phyloP scores from a whole-genome alignment of 2,888 invertebrate species.

The Glyphotaelius pellucidus region DNA sequence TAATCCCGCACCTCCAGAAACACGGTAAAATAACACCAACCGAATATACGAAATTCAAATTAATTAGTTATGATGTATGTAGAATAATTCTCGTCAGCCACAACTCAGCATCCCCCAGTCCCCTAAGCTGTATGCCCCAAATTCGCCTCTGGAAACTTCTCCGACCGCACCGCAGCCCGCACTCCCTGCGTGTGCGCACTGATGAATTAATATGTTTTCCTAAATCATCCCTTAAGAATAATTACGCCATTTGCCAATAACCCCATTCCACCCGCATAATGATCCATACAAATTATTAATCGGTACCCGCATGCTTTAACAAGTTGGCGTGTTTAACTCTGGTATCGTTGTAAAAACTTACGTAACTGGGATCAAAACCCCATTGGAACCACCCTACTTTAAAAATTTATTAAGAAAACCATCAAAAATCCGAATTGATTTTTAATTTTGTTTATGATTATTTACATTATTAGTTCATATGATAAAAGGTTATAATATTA shows the following conservation, averaged over 20 bases:
- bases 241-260: not conserved
- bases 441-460: too few relatives aligned
- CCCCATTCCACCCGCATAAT: not conserved
- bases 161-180: not conserved
- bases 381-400: too few relatives aligned
- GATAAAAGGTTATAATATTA: too few relatives aligned
- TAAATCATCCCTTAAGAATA: slow-evolving; percentile 17
- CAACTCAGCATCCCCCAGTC: not conserved
- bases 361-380: too few relatives aligned
- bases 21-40: too few relatives aligned
- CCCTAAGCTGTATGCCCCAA: not conserved
- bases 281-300: not conserved
- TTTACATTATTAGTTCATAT: too few relatives aligned
- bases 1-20: too few relatives aligned
- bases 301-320: not conserved
- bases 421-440: too few relatives aligned
- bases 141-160: not conserved
- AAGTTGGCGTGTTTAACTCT: not conserved
- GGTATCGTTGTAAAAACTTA: too few relatives aligned
- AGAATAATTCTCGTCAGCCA: not conserved
- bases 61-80: too few relatives aligned
- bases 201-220: not conserved
- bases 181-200: not conserved
- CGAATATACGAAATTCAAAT: too few relatives aligned
- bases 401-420: too few relatives aligned